These are phyloP conservation scores for Caenorhabditis sp. DNA, from an alignment of 2,888 invertebrate species.

Conservation along the genomic window DNA sequence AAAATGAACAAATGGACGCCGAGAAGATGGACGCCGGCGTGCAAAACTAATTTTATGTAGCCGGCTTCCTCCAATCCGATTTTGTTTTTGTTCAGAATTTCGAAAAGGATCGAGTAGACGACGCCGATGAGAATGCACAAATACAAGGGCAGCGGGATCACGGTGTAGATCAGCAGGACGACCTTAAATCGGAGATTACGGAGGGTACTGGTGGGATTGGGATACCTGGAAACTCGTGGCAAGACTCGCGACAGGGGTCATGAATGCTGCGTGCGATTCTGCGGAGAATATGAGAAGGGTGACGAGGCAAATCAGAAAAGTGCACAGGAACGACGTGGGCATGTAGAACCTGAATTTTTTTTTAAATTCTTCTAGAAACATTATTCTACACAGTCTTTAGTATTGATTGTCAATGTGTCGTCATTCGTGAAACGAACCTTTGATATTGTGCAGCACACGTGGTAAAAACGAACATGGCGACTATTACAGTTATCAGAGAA, in stretches of 20 bases:
- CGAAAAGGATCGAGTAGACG: slow-evolving; percentile 89
- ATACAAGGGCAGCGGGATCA: slow-evolving; percentile 92
- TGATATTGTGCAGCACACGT: slow-evolving; percentile 80
- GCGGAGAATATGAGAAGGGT: slow-evolving; percentile 75
- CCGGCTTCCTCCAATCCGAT: slow-evolving; percentile 50
- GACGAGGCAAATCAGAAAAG: slow-evolving; percentile 79
- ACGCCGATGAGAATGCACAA: slow-evolving; percentile 87
- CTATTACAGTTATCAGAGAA: slow-evolving; percentile 80
- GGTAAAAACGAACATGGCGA: slow-evolving; percentile 80
- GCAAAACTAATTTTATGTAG: slow-evolving; percentile 84
- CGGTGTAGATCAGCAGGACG: slow-evolving; percentile 91
- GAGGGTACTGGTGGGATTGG: too few relatives aligned
- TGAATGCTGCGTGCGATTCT: slow-evolving; percentile 74
- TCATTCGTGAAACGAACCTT: slow-evolving; percentile 56
- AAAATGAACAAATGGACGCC: slow-evolving; percentile 94
- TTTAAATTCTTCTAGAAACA: background rate
- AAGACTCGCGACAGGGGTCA: slow-evolving; percentile 79
- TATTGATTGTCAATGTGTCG: too few relatives aligned
- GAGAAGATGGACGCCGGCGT: slow-evolving; percentile 91
- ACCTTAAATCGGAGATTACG: slow-evolving; percentile 85
- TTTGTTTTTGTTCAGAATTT: slow-evolving; percentile 83
- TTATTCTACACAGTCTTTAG: background rate
- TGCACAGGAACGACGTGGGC: slow-evolving; percentile 84
- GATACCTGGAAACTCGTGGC: slow-evolving; percentile 77
- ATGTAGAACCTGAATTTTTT: slow-evolving; percentile 76